Base-by-base conservation (phyloP, 2,797 vertebrate genomes). In the Gallinago stenura region DNA sequence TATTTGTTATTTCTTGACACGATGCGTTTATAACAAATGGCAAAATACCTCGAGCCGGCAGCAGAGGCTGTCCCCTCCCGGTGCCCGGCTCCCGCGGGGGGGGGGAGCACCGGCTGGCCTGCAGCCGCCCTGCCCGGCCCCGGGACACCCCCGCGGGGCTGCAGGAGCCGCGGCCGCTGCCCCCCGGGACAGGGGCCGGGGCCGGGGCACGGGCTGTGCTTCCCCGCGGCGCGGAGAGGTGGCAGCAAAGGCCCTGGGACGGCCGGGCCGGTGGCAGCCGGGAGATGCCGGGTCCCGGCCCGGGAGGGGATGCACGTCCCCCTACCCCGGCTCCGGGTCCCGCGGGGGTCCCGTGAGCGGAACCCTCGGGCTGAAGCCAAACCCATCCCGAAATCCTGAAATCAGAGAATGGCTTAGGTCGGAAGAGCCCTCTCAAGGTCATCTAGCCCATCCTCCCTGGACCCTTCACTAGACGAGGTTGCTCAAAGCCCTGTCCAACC, bases 181-280 rank as follows among this genome's bases (percentile, higher is more conserved):
- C 12, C 8, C 5, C 10, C 18, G 4, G 45, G n/a, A 33, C 28
- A 4, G n/a, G 41, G 58, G 9, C 22, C 37, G 41, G 39, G 37
- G 46, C 82, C 22, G 62, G 37, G 39, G 13, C 39, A 39, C 39
- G 39, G 68, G 68, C 86, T 97, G 97, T 88, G 76, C 71, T 97
- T 96, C 97, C 82, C 7, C 57, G 41, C 71, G 19, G 68, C 28
- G 69, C 96, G 88, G 97, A 83, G 93, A 97, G 97, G 43, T 95
- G 97, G 97, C 97, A 97, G 97, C 95, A 97, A 54, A 97, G 65
- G 58, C 83, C 61, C 90, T 92, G 82, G 31, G 69, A 95, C 92
- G 18, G 64, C 9, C 3, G 4, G 41, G 75, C 37, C 43, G n/a
- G 43, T 57, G 81, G 46, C 66, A 7, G 18, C 17, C 24, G n/a